phyloP scores from a whole-genome alignment of 2,797 vertebrate genomes.

The Echeneis naucrates region DNA sequence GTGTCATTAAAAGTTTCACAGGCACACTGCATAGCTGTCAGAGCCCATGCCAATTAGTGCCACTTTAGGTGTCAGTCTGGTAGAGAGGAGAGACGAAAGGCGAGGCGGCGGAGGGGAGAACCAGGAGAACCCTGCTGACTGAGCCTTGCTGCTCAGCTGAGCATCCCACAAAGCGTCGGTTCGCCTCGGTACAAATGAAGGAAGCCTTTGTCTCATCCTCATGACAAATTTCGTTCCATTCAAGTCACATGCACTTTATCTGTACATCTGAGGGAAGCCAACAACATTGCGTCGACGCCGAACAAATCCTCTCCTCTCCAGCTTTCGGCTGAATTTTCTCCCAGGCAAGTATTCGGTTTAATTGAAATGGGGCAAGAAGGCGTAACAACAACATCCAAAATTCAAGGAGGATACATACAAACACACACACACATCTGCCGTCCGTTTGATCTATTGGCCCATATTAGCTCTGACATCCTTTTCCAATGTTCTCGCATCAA shows the following conservation, averaged over 20 bases:
- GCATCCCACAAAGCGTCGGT: slow-evolving; percentile 58
- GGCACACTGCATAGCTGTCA: slow-evolving; percentile 80
- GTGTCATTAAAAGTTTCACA: slow-evolving; percentile 82
- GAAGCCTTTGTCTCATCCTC: slow-evolving; percentile 50
- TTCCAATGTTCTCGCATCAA: slow-evolving; percentile 29
- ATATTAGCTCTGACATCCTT: slow-evolving; percentile 29
- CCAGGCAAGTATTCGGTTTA: slow-evolving; percentile 11
- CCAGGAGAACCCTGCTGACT: slow-evolving; percentile 70
- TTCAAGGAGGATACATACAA: slow-evolving; percentile 13
- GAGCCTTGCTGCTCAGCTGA: slow-evolving; percentile 74
- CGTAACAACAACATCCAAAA: slow-evolving; percentile 13
- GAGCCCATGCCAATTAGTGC: slow-evolving; percentile 84
- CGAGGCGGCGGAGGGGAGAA: slow-evolving; percentile 62
- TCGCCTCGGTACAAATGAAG: slow-evolving; percentile 47
- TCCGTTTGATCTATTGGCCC: slow-evolving; percentile 18
- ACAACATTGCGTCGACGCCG: slow-evolving; percentile 12
- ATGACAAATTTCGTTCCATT: slow-evolving; percentile 38
- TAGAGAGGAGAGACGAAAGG: slow-evolving; percentile 67
- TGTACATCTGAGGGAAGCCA: slow-evolving; percentile 6
- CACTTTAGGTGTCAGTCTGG: slow-evolving; percentile 84
- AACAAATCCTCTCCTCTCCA: slow-evolving; percentile 13
- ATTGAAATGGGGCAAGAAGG: slow-evolving; percentile 17
- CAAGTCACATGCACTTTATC: slow-evolving; percentile 27
- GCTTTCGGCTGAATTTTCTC: slow-evolving; percentile 10
- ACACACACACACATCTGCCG: too few relatives aligned